A percentile compares a stretch with the other conserved stretches of the same genome.
Evolutionary conservation across 2,113 vertebrate species (phyloP).

Genomic region (Festucalex cinctus): DNA sequence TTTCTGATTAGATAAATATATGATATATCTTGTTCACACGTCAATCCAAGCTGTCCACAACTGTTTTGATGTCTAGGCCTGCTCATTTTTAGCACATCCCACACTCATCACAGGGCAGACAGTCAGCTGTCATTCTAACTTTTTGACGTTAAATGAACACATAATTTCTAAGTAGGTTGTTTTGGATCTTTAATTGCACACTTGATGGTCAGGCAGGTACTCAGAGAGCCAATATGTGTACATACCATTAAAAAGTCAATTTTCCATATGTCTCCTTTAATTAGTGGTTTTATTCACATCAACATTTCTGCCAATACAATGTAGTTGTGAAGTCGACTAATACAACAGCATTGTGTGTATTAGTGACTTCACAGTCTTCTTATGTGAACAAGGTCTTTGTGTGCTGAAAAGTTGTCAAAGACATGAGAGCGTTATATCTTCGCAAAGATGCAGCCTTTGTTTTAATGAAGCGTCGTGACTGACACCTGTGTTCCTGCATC

Average conservation of each 20-base stretch:
- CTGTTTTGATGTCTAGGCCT: neutral
- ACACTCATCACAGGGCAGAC: neutral
- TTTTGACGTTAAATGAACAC: too few species aligned
- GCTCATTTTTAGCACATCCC: neutral
- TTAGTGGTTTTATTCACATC: slow-evolving; percentile 7
- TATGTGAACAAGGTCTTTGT: slow-evolving; percentile 34
- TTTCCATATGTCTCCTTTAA: neutral
- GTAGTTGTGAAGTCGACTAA: neutral
- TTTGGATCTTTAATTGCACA: too few species aligned
- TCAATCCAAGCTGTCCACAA: neutral
- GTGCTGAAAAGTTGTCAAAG: slow-evolving; percentile 45
- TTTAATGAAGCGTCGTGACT: slow-evolving; percentile 51
- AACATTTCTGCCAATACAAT: neutral
- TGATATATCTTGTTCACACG: neutral
- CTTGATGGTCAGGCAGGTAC: neutral
- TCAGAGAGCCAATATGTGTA: neutral
- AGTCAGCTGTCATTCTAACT: neutral
- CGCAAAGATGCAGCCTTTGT: slow-evolving; percentile 53
- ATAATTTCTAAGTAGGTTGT: too few species aligned
- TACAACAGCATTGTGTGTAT: slow-evolving; percentile 11
- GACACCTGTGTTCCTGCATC: slow-evolving; percentile 42
- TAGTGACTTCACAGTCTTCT: slow-evolving; percentile 2
- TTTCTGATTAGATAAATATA: neutral
- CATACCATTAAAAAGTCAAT: neutral
- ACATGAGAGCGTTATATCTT: slow-evolving; percentile 40